Evolutionary conservation across 2,797 vertebrate genomes (phyloP).

Genomic region (Pygocentrus nattereri): DNA sequence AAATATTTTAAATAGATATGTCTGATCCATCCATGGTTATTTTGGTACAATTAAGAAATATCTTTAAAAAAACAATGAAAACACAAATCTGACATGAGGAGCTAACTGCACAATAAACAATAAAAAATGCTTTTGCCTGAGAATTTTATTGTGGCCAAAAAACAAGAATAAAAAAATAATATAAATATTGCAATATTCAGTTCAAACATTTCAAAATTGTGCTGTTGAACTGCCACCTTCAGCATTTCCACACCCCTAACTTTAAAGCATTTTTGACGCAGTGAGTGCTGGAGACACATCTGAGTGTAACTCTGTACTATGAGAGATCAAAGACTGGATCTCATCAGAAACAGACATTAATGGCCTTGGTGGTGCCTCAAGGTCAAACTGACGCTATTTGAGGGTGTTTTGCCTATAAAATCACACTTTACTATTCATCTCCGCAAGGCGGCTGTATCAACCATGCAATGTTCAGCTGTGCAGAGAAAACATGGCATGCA

Average conservation of each 20-base stretch:
- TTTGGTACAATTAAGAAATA: too few relatives aligned
- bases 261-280: neutral
- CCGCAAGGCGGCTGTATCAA: conserved; percentile 35
- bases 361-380: conserved; percentile 53
- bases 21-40: too few relatives aligned
- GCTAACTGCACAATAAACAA: neutral
- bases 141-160: neutral
- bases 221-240: neutral
- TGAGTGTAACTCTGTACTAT: conserved; percentile 11
- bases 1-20: too few relatives aligned
- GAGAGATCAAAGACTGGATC: conserved; percentile 29
- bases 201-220: neutral
- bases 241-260: neutral
- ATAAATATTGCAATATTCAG: too few relatives aligned
- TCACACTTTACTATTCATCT: conserved; percentile 47
- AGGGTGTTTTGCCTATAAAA: conserved; percentile 48
- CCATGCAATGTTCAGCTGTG: conserved; percentile 3
- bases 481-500: conserved; percentile 34
- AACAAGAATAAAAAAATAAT: too few relatives aligned
- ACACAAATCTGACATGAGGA: neutral
- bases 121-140: neutral
- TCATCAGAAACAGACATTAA: conserved; percentile 52
- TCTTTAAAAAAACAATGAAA: too few relatives aligned
- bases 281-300: neutral
- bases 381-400: conserved; percentile 53